Evolutionary conservation across 1,140 invertebrate genomes (phyloP), one percentile per base, ranked within the genome.

Genomic region (Cydia amplana): DNA sequence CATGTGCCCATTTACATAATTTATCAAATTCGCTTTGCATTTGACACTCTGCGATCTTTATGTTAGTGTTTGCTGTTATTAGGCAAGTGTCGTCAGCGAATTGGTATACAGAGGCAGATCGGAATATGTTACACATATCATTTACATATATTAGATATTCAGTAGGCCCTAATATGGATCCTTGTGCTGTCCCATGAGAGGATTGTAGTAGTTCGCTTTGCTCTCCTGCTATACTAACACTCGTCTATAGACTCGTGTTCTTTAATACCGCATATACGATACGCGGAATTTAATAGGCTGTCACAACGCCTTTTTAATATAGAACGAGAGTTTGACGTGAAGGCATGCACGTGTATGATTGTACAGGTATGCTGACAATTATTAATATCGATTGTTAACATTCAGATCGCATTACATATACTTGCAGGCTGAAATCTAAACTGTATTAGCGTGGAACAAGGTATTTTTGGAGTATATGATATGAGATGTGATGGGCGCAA

Each of bases 321-420:
- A 60, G n/a, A 55, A 60, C 20, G 55, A 60, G 55, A 60, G 20
- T 60, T 60, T 60, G 55, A 23, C 55, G 55, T 60, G 55, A 20
- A 23, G 55, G 55, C 55, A 60, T 60, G 55, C 20, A 60, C 55
- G 20, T 23, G 55, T 60, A 60, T 60, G 55, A 60, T 60, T 23
- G 55, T 60, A 23, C 55, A n/a, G 55, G 55, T 60, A 60, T 60
- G 55, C 55, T 20, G 55, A 60, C 55, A 23, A 12, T 23, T 60
- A 60, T 60, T 60, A 60, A 60, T 60, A 60, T 60, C 55, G 55
- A 60, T 60, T 60, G 55, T 60, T 23, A 12, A 4, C 55, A 60
- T 60, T 60, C 55, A 10, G 9, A 14, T 60, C 55, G 55, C 16
- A 6, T 60, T 60, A 23, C 20, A 60, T 55, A 18, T 55, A 20